Conservation (phyloP, 2,888 invertebrate genomes). For the Lasioglossum figueresi region DNA sequence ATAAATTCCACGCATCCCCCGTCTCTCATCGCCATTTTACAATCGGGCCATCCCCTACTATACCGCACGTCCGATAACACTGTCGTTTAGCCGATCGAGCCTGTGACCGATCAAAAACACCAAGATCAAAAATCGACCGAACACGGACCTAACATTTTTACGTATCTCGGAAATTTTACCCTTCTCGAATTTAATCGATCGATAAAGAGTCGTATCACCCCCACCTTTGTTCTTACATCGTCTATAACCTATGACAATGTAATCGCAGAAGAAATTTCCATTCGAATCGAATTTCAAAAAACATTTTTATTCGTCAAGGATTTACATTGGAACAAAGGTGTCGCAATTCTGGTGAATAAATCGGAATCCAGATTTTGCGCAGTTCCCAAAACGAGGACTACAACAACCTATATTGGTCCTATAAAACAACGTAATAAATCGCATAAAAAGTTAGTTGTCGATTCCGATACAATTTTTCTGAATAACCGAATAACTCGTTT, state of each 20-base stretch:
- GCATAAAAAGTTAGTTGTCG: neutral
- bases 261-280: neutral
- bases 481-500: too few relatives aligned
- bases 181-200: neutral
- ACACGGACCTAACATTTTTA: too few relatives aligned
- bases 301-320: neutral
- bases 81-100: neutral
- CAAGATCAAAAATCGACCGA: neutral
- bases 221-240: neutral
- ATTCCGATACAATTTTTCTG: neutral
- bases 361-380: neutral
- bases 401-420: too few relatives aligned
- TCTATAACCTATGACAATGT: accelerated
- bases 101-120: neutral
- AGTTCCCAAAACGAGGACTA: too few relatives aligned
- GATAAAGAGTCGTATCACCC: neutral
- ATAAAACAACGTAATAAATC: neutral
- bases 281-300: neutral
- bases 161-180: neutral
- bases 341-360: neutral
- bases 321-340: neutral
- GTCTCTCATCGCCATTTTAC: constrained; percentile 39
- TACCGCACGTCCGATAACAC: constrained; percentile 18
- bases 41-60: constrained; percentile 29
- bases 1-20: constrained; percentile 11